Evolutionary conservation across 2,797 vertebrate species (phyloP).

Genomic region (Betta splendens): DNA sequence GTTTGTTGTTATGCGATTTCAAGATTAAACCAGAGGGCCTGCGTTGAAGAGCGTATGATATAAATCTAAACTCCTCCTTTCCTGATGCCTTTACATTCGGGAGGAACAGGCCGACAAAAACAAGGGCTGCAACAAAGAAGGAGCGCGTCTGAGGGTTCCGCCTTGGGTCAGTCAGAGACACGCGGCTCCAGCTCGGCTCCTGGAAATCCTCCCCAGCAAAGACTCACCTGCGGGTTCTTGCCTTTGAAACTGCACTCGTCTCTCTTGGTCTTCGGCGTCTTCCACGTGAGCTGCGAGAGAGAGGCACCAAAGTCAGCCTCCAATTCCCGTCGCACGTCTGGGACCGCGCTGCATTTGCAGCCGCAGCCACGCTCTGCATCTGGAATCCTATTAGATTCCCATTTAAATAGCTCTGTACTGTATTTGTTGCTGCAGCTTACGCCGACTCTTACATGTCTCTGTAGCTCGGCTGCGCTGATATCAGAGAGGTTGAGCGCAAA

Average conservation of each 20-base stretch:
- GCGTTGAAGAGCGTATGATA: no score
- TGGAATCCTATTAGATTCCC: slow-evolving; percentile 29
- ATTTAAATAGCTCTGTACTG: slow-evolving; percentile 22
- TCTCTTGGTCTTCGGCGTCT: slow-evolving; percentile 87
- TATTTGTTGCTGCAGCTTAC: slow-evolving; percentile 21
- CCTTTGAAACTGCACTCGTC: slow-evolving; percentile 95
- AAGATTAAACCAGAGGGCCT: no score
- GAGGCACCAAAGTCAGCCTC: slow-evolving; percentile 40
- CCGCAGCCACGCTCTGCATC: slow-evolving; percentile 23
- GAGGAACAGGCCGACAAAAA: slow-evolving; percentile 16
- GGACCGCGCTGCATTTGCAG: slow-evolving; percentile 25
- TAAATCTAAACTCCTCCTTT: no score
- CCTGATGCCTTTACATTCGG: slow-evolving; percentile 19
- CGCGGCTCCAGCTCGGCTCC: slow-evolving; percentile 24
- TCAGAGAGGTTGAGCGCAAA: slow-evolving; percentile 85
- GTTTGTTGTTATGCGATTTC: no score
- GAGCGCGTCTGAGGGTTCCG: slow-evolving; percentile 36
- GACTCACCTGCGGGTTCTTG: slow-evolving; percentile 90
- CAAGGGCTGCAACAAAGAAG: slow-evolving; percentile 14
- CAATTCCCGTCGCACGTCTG: slow-evolving; percentile 11
- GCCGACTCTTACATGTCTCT: slow-evolving; percentile 77
- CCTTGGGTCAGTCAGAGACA: slow-evolving; percentile 23
- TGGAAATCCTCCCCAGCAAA: slow-evolving; percentile 31
- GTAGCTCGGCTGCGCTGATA: slow-evolving; percentile 76
- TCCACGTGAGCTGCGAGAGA: slow-evolving; percentile 86